Conservation (phyloP, 1,140 invertebrate species). For the Heliconius nattereri region DNA sequence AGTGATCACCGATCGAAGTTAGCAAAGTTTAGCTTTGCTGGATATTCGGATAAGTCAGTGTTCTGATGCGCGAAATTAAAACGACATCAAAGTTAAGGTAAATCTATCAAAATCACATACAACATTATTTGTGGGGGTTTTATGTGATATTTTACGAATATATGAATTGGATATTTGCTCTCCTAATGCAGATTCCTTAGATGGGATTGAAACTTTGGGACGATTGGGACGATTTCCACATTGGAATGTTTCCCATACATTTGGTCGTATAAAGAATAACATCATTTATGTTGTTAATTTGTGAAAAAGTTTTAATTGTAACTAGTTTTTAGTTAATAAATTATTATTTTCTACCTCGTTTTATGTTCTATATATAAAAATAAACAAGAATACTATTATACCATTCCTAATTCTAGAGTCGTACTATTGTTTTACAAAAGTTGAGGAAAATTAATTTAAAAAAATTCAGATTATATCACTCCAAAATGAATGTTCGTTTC, state of each 20-base stretch:
- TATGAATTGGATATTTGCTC: neutral
- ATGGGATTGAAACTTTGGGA: too few relatives aligned
- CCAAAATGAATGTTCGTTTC: neutral
- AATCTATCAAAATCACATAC: slow-evolving; percentile 47
- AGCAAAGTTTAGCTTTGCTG: slow-evolving; percentile 56
- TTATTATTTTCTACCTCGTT: too few relatives aligned
- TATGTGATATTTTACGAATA: neutral
- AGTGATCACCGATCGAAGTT: slow-evolving; percentile 57
- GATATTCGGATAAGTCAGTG: slow-evolving; percentile 57
- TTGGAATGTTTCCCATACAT: too few relatives aligned
- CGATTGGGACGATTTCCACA: too few relatives aligned
- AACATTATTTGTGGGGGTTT: neutral
- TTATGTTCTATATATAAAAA: too few relatives aligned
- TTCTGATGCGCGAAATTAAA: slow-evolving; percentile 58
- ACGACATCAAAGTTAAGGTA: slow-evolving; percentile 48
- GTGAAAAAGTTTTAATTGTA: too few relatives aligned
- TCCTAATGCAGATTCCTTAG: too few relatives aligned
- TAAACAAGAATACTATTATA: too few relatives aligned
- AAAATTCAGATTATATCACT: neutral
- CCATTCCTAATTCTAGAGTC: too few relatives aligned
- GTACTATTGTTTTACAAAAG: neutral
- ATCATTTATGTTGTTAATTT: too few relatives aligned
- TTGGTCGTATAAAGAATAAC: too few relatives aligned
- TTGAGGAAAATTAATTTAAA: neutral
- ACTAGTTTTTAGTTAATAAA: too few relatives aligned